A percentile compares a stretch with the other conserved stretches of the same genome.
phyloP scores from a whole-genome alignment of 2,113 vertebrate genomes.

The Hiodon alosoides region DNA sequence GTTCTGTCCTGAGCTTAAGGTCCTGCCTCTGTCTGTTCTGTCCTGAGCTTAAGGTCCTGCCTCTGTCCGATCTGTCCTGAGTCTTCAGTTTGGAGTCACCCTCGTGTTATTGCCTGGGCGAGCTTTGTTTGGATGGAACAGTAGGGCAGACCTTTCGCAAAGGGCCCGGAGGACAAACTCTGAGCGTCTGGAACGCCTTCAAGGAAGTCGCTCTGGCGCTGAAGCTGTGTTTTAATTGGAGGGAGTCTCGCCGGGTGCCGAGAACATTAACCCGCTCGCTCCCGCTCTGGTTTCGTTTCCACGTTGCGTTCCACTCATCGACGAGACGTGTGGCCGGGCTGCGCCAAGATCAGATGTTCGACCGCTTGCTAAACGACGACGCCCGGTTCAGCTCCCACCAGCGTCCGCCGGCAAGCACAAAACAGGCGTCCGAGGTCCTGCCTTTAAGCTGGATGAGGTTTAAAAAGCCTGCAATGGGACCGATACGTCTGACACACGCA shows the following conservation, averaged over 20 bases:
- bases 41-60: not conserved
- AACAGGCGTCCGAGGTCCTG: no score
- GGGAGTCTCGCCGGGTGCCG: conserved; percentile 29
- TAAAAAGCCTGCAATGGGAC: not conserved
- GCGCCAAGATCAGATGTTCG: no score
- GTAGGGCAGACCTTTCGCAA: conserved; percentile 14
- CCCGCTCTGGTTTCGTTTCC: conserved; percentile 33
- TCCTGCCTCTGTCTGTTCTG: not conserved
- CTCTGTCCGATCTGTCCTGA: no score
- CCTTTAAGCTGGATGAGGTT: no score
- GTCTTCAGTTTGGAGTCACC: not conserved
- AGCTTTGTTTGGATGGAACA: not conserved
- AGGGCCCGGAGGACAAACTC: conserved; percentile 26
- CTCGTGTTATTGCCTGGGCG: not conserved
- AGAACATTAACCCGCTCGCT: conserved; percentile 38
- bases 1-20: no score
- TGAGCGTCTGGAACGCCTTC: conserved; percentile 43
- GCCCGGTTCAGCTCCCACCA: no score
- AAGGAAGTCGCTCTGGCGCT: conserved; percentile 39
- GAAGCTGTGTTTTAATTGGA: conserved; percentile 43
- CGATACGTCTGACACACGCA: not conserved
- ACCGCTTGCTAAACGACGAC: no score
- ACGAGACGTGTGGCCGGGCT: not conserved
- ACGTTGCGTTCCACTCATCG: conserved; percentile 25
- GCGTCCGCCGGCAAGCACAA: no score